Conservation (phyloP, 2,888 invertebrate species). For the Acronicta aceris region DNA sequence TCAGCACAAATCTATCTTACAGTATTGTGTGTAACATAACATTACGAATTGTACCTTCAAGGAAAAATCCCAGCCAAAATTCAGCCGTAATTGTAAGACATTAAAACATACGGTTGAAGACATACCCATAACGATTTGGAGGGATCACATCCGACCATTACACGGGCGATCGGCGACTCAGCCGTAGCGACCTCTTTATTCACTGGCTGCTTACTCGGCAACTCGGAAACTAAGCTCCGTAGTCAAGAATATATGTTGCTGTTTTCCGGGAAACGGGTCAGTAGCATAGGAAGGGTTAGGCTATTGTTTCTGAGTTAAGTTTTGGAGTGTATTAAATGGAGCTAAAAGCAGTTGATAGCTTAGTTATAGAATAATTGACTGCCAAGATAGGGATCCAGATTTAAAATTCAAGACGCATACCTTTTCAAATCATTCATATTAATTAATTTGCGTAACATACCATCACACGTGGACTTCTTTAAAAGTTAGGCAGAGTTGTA, state of each 20-base stretch:
- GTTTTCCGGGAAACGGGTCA: constrained; percentile 11
- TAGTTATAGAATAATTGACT: too few relatives aligned
- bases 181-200: constrained; percentile 30
- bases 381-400: too few relatives aligned
- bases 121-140: constrained; percentile 41
- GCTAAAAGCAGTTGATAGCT: too few relatives aligned
- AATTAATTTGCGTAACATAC: too few relatives aligned
- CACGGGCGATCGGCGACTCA: constrained; percentile 33
- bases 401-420: too few relatives aligned
- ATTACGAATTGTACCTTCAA: neutral
- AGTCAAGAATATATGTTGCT: constrained; percentile 14
- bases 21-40: too few relatives aligned
- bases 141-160: constrained; percentile 47
- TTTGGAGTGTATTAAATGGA: neutral
- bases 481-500: too few relatives aligned
- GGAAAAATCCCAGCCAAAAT: constrained; percentile 13
- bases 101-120: constrained; percentile 49
- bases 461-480: too few relatives aligned
- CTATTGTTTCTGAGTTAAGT: neutral
- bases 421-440: too few relatives aligned
- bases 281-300: neutral
- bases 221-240: constrained; percentile 7
- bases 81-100: constrained; percentile 29
- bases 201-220: constrained; percentile 37
- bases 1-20: too few relatives aligned